Evolutionary conservation across 2,113 vertebrate species (phyloP).

Genomic region (Phoenicopterus ruber): DNA sequence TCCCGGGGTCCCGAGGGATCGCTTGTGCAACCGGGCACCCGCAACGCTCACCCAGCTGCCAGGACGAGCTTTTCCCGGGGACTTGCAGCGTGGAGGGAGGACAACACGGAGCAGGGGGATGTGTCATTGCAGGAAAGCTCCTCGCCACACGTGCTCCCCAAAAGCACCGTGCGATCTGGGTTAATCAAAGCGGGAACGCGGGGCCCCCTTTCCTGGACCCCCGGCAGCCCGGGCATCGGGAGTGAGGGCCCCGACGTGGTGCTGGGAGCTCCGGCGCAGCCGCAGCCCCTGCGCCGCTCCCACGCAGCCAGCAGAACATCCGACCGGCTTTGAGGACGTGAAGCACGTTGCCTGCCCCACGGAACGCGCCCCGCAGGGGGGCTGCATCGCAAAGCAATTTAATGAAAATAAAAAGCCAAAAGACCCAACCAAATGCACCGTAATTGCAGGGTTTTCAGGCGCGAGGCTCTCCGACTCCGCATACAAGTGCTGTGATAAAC

Average conservation of each 20-base stretch:
- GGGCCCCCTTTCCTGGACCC: background rate
- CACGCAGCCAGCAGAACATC: background rate
- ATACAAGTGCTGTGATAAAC: accelerated
- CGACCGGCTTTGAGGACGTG: background rate
- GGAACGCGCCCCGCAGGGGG: accelerated
- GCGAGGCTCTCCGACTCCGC: accelerated
- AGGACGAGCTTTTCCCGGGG: background rate
- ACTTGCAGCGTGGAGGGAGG: accelerated
- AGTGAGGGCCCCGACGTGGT: accelerated
- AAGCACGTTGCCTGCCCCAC: background rate
- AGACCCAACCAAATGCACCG: background rate
- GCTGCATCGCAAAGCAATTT: background rate
- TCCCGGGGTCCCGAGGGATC: accelerated
- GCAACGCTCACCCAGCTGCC: background rate
- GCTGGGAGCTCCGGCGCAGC: accelerated
- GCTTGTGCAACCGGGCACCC: accelerated
- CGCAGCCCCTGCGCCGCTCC: background rate
- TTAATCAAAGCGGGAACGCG: accelerated
- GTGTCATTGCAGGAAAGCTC: background rate
- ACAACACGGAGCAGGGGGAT: accelerated
- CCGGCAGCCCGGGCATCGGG: accelerated
- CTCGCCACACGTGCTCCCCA: accelerated
- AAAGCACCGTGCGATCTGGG: accelerated
- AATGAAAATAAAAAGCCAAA: background rate
- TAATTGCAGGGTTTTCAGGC: background rate